phyloP scores from a whole-genome alignment of 2,113 vertebrate species.

The sheep (Ovis aries) region ARS-UI_Ramb_v3.0 NC_056058.1:91159501-91160000 shows the following conservation, averaged over 20 bases:
- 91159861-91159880: background rate
- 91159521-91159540: background rate
- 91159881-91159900: background rate
- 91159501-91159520: background rate
- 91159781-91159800: background rate
- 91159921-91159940: background rate
- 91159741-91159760: background rate
- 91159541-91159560: background rate
- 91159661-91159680: background rate
- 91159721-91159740: background rate
- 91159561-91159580: background rate
- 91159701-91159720: background rate
- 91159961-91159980: background rate
- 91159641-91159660: background rate
- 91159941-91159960: background rate
- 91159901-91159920: background rate
- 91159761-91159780: background rate
- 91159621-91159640: background rate
- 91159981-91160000: background rate
- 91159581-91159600: background rate
- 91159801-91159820: background rate
- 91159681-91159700: background rate
- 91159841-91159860: background rate
- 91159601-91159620: background rate
- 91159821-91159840: background rate